These are phyloP conservation scores for Urocynchramus pylzowi DNA, from an alignment of 2,113 vertebrate species.

Conservation along the genomic window DNA sequence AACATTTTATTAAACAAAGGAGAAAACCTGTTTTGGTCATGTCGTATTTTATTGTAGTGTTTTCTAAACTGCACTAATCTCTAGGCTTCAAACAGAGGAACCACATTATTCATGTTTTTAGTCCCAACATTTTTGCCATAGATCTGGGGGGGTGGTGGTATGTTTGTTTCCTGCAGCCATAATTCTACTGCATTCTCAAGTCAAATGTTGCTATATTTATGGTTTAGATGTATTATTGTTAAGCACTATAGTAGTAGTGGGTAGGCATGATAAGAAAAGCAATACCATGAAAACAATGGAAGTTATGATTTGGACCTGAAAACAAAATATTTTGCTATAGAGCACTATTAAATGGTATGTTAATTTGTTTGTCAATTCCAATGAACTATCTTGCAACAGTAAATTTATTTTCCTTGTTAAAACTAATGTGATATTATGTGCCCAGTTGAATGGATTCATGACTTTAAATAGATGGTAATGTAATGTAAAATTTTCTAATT, in stretches of 20 bases:
- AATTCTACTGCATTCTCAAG: background rate
- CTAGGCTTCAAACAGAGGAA: background rate
- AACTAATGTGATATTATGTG: background rate
- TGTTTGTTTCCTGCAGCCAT: background rate
- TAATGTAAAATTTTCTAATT: background rate
- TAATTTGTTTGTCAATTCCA: background rate
- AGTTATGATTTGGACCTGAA: background rate
- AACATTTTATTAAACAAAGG: background rate
- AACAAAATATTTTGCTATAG: background rate
- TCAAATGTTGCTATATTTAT: background rate
- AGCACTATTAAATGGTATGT: background rate
- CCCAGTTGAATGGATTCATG: background rate
- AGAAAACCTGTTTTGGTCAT: background rate
- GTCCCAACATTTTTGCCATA: background rate
- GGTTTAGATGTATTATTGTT: background rate
- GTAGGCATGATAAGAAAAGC: background rate
- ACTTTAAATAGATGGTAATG: background rate
- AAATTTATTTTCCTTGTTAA: background rate
- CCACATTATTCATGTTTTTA: background rate
- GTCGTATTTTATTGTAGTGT: background rate
- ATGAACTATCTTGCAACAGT: background rate
- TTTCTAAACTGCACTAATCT: background rate
- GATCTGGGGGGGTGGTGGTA: fast-evolving
- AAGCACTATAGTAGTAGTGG: background rate
- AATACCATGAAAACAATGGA: background rate